These are phyloP conservation scores for Peromyscus melanophrys DNA, from an alignment of 2,797 vertebrate species.

Conservation along the genomic window DNA sequence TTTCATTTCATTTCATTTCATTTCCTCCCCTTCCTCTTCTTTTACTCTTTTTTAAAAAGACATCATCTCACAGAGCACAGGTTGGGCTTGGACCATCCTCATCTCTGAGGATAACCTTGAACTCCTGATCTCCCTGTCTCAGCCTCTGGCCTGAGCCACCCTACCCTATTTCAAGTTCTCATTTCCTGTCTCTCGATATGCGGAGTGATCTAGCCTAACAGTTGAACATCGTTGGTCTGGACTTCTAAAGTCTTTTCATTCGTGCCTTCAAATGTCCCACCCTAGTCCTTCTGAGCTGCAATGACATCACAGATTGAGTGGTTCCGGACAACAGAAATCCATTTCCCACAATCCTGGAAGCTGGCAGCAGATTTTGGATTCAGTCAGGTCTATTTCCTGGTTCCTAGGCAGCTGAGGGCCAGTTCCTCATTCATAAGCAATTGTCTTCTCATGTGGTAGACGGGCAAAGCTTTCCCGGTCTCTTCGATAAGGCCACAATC, in stretches of 20 bases:
- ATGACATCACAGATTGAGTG: background rate
- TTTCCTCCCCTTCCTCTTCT: too few relatives aligned
- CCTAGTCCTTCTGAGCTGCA: background rate
- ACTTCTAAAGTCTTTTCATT: slow-evolving; percentile 77
- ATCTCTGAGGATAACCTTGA: background rate
- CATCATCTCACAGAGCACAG: background rate
- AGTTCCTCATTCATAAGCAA: background rate
- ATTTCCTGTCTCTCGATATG: slow-evolving; percentile 80
- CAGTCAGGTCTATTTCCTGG: background rate
- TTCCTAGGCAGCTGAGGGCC: background rate
- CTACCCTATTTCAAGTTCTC: slow-evolving; percentile 69
- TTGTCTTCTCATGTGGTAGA: background rate
- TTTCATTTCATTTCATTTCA: background rate
- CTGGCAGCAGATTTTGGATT: background rate
- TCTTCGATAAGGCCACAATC: background rate
- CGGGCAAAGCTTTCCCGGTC: background rate
- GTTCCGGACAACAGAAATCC: background rate
- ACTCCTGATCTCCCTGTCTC: background rate
- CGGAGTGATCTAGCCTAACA: slow-evolving; percentile 58
- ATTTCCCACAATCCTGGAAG: background rate
- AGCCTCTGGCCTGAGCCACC: background rate
- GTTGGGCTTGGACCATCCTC: background rate
- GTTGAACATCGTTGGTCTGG: slow-evolving; percentile 42
- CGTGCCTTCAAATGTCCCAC: background rate
- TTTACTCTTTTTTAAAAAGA: background rate